Conservation (phyloP, 2,113 vertebrate species). For the Urocolius indicus region DNA sequence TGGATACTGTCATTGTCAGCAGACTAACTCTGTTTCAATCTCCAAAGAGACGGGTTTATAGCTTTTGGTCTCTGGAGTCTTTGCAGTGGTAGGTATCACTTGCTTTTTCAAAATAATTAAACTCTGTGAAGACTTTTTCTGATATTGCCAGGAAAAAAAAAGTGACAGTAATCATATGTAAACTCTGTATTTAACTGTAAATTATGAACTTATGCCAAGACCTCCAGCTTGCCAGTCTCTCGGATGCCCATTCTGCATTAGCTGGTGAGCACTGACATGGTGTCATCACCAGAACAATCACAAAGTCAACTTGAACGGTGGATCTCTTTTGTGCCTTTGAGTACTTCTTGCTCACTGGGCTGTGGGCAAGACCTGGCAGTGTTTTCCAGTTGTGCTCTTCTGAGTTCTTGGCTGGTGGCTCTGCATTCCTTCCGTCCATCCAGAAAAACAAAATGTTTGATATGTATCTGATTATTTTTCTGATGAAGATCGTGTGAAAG, state of each 20-base stretch:
- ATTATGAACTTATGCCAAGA: neutral
- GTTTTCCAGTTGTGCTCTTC: neutral
- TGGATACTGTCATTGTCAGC: neutral
- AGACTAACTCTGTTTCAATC: neutral
- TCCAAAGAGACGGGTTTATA: neutral
- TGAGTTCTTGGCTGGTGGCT: neutral
- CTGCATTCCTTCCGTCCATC: neutral
- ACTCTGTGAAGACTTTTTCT: constrained; percentile 7
- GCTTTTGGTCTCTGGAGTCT: neutral
- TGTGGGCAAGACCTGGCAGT: neutral
- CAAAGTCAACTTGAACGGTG: neutral
- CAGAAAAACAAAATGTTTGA: neutral
- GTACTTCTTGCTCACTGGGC: neutral
- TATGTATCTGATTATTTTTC: neutral
- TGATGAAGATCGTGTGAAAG: neutral
- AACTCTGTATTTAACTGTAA: constrained; percentile 24
- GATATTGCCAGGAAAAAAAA: neutral
- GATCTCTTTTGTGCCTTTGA: constrained; percentile 20
- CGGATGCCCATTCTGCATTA: neutral
- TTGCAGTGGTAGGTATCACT: neutral
- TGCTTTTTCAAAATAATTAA: neutral
- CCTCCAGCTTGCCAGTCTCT: neutral
- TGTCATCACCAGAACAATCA: neutral
- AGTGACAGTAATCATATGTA: neutral
- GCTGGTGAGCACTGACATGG: neutral